These are phyloP conservation scores for Pseudois nayaur DNA, from an alignment of 2,113 vertebrate genomes.

Conservation along the genomic window DNA sequence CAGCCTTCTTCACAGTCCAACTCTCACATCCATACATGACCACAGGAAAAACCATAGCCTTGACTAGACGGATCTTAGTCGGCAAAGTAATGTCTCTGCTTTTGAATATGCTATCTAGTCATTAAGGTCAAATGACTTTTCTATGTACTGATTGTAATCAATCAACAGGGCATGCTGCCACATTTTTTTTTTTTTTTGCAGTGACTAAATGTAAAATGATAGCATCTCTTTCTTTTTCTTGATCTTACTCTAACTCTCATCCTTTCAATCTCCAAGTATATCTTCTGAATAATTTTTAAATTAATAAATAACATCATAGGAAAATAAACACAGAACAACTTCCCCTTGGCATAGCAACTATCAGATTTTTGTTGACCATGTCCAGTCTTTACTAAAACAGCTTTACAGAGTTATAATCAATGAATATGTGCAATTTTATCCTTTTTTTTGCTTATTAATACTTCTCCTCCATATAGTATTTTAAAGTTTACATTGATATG, in stretches of 20 bases:
- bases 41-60: too few relatives aligned
- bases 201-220: conserved; percentile 60
- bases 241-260: neutral
- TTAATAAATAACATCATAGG: neutral
- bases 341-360: neutral
- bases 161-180: conserved; percentile 20
- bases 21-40: too few relatives aligned
- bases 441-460: conserved; percentile 10
- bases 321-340: conserved; percentile 8
- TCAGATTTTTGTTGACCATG: neutral
- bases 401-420: neutral
- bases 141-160: conserved; percentile 69
- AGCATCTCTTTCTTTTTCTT: conserved; percentile 39
- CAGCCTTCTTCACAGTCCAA: too few relatives aligned
- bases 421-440: neutral
- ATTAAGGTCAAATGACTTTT: conserved; percentile 51
- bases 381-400: neutral
- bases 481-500: neutral
- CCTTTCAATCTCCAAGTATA: neutral
- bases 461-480: neutral
- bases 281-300: conserved; percentile 9
- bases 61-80: too few relatives aligned
- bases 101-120: neutral
- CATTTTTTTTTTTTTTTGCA: neutral
- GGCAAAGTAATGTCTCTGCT: too few relatives aligned